Evolutionary conservation across 2,797 vertebrate genomes (phyloP).

Genomic region (Hyperoplus lanceolatus): DNA sequence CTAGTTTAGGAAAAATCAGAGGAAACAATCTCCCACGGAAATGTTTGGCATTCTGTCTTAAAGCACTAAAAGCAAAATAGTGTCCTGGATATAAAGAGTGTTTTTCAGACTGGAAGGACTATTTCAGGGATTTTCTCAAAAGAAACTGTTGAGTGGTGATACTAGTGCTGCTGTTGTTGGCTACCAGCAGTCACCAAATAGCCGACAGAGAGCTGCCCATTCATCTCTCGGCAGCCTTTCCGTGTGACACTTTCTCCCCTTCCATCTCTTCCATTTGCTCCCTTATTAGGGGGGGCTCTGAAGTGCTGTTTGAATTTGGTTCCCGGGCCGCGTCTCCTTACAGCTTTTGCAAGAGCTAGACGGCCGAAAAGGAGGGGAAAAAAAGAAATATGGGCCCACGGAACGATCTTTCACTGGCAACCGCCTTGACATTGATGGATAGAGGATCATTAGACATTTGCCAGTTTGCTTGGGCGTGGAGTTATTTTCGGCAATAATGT

Average conservation of each 20-base stretch:
- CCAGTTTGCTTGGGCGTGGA: conserved; percentile 85
- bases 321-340: conserved; percentile 63
- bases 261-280: conserved; percentile 74
- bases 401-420: conserved; percentile 82
- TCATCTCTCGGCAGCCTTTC: conserved; percentile 68
- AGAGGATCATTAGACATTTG: conserved; percentile 86
- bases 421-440: conserved; percentile 82
- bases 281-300: conserved; percentile 76
- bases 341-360: conserved; percentile 60
- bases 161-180: conserved; percentile 18
- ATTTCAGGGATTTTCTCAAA: conserved; percentile 22
- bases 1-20: conserved; percentile 52
- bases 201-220: conserved; percentile 57
- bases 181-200: conserved; percentile 50
- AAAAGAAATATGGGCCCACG: conserved; percentile 71
- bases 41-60: conserved; percentile 43
- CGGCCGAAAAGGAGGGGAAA: conserved; percentile 30
- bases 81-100: conserved; percentile 32
- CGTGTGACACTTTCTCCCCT: conserved; percentile 61
- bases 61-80: conserved; percentile 19
- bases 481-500: conserved; percentile 86
- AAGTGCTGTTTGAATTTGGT: conserved; percentile 79
- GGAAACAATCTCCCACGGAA: conserved; percentile 53
- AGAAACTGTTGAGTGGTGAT: conserved; percentile 3
- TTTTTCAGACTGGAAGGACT: conserved; percentile 18